Evolutionary conservation across 1,140 invertebrate genomes (phyloP).

Genomic region (Drosophila funebris): DNA sequence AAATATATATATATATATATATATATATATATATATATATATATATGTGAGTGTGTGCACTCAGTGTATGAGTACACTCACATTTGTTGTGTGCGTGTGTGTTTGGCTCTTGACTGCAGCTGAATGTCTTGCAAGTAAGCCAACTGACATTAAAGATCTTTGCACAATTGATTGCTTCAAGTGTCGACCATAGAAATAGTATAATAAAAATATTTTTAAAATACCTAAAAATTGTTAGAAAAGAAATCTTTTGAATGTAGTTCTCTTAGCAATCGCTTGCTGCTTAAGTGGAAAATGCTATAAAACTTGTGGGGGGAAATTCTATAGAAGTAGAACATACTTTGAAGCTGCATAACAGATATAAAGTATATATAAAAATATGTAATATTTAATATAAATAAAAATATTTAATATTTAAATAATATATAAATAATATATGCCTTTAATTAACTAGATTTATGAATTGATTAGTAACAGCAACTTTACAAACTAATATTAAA

Average conservation of each 20-base stretch:
- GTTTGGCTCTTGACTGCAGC: slow-evolving; percentile 27
- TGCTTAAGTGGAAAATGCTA: neutral
- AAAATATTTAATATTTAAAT: too few relatives aligned
- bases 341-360: too few relatives aligned
- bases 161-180: slow-evolving; percentile 16
- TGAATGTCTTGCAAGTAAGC: slow-evolving; percentile 30
- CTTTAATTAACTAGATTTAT: too few relatives aligned
- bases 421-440: too few relatives aligned
- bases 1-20: too few relatives aligned
- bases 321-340: too few relatives aligned
- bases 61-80: neutral
- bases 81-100: neutral
- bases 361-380: too few relatives aligned
- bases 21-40: neutral
- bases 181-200: neutral
- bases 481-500: too few relatives aligned
- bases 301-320: too few relatives aligned
- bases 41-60: neutral
- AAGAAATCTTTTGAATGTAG: neutral
- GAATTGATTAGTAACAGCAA: too few relatives aligned
- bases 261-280: too few relatives aligned
- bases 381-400: too few relatives aligned
- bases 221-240: neutral
- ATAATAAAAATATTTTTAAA: neutral
- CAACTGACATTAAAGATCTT: slow-evolving; percentile 25